phyloP scores from a whole-genome alignment of 2,797 vertebrate genomes.

The Pipistrellus kuhlii region DNA sequence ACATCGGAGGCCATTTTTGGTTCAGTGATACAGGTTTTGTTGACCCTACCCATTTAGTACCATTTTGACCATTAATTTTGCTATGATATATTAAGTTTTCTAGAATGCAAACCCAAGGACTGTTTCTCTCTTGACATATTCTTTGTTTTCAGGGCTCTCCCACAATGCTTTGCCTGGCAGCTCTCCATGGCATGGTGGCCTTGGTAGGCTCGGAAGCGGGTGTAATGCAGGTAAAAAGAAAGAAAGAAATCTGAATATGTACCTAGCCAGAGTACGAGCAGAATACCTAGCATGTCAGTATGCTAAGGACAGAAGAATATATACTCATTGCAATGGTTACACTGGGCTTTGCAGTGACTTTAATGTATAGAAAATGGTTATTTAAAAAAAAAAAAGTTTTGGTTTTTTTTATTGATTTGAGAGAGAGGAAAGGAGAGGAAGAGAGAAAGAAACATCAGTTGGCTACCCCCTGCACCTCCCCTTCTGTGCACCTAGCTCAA shows the following conservation, averaged over 20 bases:
- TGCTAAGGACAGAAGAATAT: background rate
- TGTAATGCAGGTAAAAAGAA: slow-evolving; percentile 91
- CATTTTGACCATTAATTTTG: background rate
- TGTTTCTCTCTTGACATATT: background rate
- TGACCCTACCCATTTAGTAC: background rate
- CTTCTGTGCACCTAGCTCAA: background rate
- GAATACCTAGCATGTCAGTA: background rate
- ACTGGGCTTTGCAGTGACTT: background rate
- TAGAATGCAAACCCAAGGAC: background rate
- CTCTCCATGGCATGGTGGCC: slow-evolving; percentile 94
- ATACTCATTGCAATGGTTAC: background rate
- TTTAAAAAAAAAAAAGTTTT: no score
- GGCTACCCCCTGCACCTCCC: background rate
- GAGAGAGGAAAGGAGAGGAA: background rate
- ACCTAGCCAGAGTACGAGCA: background rate
- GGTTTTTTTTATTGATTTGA: background rate
- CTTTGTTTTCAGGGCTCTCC: slow-evolving; percentile 92
- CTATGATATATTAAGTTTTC: background rate
- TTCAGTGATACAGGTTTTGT: background rate
- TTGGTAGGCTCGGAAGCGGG: slow-evolving; percentile 94
- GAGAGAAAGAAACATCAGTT: background rate
- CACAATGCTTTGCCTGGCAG: slow-evolving; percentile 97
- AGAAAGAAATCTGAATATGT: background rate
- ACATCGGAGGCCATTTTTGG: background rate
- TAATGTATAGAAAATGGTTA: background rate